A percentile compares a stretch with the other conserved stretches of the same genome.
Evolutionary conservation across 1,140 invertebrate species (phyloP).

Genomic region (Homalodisca vitripennis): DNA sequence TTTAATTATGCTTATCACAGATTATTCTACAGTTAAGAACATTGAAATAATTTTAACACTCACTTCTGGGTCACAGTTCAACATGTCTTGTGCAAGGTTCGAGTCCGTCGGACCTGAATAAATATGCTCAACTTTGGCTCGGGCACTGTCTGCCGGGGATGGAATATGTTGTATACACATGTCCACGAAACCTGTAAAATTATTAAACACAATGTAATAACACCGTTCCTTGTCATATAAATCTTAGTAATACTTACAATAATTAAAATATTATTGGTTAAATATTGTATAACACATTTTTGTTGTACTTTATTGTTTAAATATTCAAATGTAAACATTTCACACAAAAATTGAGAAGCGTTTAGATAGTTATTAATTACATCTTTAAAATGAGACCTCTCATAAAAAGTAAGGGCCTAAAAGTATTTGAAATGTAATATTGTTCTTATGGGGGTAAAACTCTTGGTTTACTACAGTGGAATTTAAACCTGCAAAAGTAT

Average conservation of each 20-base stretch:
- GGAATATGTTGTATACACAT: constrained; percentile 95
- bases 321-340: not conserved
- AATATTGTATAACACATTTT: not conserved
- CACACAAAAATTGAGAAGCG: no score
- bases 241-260: not conserved
- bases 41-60: no score
- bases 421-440: no score
- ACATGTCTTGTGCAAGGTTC: constrained; percentile 82
- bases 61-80: constrained; percentile 89
- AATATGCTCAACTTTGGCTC: constrained; percentile 85
- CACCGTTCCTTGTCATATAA: not conserved
- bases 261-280: not conserved
- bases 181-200: constrained; percentile 83
- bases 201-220: not conserved
- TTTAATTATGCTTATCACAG: no score
- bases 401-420: no score
- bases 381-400: no score
- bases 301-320: not conserved
- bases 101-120: constrained; percentile 90
- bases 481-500: no score
- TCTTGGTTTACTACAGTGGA: no score
- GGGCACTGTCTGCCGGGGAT: constrained; percentile 87
- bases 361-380: no score
- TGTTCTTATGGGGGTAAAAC: no score
- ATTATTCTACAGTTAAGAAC: no score